phyloP scores from a whole-genome alignment of 2,113 vertebrate species.

The Hydrolagus affinis region DNA sequence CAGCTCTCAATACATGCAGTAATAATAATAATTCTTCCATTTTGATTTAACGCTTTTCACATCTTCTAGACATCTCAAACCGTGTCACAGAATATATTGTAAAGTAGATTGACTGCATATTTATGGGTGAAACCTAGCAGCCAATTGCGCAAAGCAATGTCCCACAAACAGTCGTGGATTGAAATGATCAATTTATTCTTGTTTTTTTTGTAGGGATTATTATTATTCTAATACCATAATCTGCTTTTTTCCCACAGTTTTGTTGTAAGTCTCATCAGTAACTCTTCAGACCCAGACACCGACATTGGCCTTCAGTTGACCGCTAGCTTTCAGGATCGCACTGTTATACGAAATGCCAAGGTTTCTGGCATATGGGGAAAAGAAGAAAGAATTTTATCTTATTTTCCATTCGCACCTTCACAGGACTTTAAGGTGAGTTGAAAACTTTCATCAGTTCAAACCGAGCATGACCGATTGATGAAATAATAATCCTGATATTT shows the following conservation, averaged over 20 bases:
- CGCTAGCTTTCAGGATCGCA: slow-evolving; percentile 69
- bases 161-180: too few species aligned
- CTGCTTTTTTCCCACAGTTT: slow-evolving; percentile 52
- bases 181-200: too few species aligned
- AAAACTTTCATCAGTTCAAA: not conserved
- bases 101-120: too few species aligned
- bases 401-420: slow-evolving; percentile 72
- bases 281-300: slow-evolving; percentile 52
- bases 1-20: not conserved
- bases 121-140: too few species aligned
- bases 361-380: slow-evolving; percentile 71
- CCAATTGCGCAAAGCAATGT: too few species aligned
- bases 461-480: too few species aligned
- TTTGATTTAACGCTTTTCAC: too few species aligned
- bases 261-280: slow-evolving; percentile 63
- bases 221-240: not conserved
- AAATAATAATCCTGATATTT: too few species aligned
- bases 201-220: too few species aligned
- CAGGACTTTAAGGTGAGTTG: slow-evolving; percentile 76
- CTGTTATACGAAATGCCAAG: slow-evolving; percentile 67
- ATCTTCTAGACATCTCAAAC: too few species aligned
- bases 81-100: not conserved
- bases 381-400: slow-evolving; percentile 70
- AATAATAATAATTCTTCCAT: too few species aligned
- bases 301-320: slow-evolving; percentile 70